These are phyloP conservation scores for Lepidocyrtinus sp. DNA, from an alignment of 2,888 invertebrate genomes.

Conservation along the genomic window DNA sequence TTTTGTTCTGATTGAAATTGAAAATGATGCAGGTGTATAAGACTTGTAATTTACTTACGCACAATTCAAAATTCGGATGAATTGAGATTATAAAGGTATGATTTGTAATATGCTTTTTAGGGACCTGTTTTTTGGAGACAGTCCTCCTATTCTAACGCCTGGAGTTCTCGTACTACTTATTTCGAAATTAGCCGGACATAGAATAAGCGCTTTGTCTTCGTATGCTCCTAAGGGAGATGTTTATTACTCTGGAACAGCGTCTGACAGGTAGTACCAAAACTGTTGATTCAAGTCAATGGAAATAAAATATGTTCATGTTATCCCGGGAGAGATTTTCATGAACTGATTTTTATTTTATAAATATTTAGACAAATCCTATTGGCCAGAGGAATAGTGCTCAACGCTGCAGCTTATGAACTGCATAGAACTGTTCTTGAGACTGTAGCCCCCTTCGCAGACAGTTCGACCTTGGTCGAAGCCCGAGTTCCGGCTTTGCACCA, in stretches of 20 bases:
- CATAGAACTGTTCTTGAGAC: constrained; percentile 58
- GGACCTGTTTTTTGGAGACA: constrained; percentile 58
- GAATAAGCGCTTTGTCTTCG: constrained; percentile 44
- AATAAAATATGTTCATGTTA: too few species aligned
- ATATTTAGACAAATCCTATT: constrained; percentile 51
- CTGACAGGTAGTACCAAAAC: constrained; percentile 58
- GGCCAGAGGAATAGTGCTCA: constrained; percentile 52
- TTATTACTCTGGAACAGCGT: constrained; percentile 53
- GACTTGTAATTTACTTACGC: too few species aligned
- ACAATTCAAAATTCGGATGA: too few species aligned
- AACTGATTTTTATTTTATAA: background rate
- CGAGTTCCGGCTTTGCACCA: constrained; percentile 46
- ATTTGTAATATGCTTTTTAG: too few species aligned
- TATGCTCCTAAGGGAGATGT: constrained; percentile 47
- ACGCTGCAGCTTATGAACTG: constrained; percentile 56
- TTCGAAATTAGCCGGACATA: constrained; percentile 54
- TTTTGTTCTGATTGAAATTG: too few species aligned
- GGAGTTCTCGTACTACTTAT: constrained; percentile 54
- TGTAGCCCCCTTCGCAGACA: constrained; percentile 21
- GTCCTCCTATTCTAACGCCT: constrained; percentile 51
- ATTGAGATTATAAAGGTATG: too few species aligned
- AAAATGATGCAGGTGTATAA: too few species aligned
- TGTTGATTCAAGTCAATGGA: too few species aligned
- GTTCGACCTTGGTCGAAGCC: background rate
- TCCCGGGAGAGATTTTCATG: too few species aligned